These are phyloP conservation scores for Lymantria monacha DNA, from an alignment of 2,888 invertebrate genomes.

Conservation along the genomic window DNA sequence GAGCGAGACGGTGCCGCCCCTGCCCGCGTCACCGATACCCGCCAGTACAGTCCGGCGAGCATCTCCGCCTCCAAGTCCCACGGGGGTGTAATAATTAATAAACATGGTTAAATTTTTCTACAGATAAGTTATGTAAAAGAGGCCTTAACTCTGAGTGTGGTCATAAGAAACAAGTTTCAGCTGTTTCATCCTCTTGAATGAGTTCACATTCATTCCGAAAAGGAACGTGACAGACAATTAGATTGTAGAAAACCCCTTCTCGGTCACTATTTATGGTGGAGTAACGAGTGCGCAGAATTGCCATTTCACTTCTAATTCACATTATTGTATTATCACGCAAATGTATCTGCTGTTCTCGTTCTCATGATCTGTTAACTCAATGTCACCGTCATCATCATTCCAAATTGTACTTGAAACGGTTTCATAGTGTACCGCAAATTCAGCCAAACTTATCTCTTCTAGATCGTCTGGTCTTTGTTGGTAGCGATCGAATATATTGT, in stretches of 20 bases:
- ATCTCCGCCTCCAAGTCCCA: too few species aligned
- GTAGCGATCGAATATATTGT: conserved; percentile 1
- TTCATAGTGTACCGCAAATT: neutral
- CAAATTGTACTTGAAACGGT: neutral
- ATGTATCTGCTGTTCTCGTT: neutral
- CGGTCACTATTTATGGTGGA: neutral
- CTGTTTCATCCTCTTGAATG: conserved; percentile 25
- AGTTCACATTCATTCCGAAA: conserved; percentile 29
- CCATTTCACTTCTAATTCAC: neutral
- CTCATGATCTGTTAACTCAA: neutral
- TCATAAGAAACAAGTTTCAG: conserved; percentile 13
- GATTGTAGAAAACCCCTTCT: conserved; percentile 10
- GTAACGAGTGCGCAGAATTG: neutral
- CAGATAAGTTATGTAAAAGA: conserved; percentile 4
- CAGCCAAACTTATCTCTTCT: neutral
- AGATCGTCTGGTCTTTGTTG: neutral
- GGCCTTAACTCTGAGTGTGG: conserved; percentile 12
- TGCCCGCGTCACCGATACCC: too few species aligned
- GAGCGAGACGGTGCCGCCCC: too few species aligned
- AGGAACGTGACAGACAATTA: conserved; percentile 34
- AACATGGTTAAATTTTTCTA: conserved; percentile 14
- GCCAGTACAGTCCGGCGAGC: too few species aligned
- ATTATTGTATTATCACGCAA: neutral
- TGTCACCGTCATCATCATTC: neutral
- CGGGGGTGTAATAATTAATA: too few species aligned